Evolutionary conservation across 2,797 vertebrate species (phyloP), one percentile per base, ranked within the genome.

Genomic region (Coregonus ussuriensis): DNA sequence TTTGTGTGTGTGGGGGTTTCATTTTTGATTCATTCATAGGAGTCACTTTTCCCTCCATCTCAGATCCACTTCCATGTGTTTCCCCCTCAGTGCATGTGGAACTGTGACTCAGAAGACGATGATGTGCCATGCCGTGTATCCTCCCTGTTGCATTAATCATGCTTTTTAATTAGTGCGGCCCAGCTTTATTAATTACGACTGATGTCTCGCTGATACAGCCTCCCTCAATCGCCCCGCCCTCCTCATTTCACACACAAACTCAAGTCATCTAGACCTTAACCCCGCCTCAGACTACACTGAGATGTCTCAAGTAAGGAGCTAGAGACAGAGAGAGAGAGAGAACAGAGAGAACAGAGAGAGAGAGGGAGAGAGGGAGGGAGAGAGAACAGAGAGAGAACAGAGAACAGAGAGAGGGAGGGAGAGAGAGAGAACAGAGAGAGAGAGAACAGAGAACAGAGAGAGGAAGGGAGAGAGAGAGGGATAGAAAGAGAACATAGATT

Each of bases 161-260:
- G 84, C 82, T 89, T 87, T 91, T 90, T 88, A 91, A 91, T 88
- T 91, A 84, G 89, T 85, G 79, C 77, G 78, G 83, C 79, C 85
- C 86, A 79, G 88, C 89, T 92, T 90, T 92, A 92, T 93, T 93
- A 92, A 94, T 93, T 90, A 91, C 75, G 82, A 79, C 89, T 84
- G 88, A 87, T 70, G 77, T 77, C 79, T 79, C 74, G 84, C 81
- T 85, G 86, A 88, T 84, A 82, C 71, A 82, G 84, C 85, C 82
- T 84, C 87, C 85, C 78, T 56, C 76, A 77, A 75, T 83, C 76
- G 80, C 74, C 85, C 86, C 82, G 87, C 82, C 84, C 66, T 79
- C 67, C 76, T 81, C 72, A 25, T 87, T 86, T 73, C 53, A 62
- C 72, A 77, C 75, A 83, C 74, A 74, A 86, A 79, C 29, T 11